Evolutionary conservation across 2,888 invertebrate genomes (phyloP), one percentile per base, ranked within the genome.

Genomic region (Serripes groenlandicus): DNA sequence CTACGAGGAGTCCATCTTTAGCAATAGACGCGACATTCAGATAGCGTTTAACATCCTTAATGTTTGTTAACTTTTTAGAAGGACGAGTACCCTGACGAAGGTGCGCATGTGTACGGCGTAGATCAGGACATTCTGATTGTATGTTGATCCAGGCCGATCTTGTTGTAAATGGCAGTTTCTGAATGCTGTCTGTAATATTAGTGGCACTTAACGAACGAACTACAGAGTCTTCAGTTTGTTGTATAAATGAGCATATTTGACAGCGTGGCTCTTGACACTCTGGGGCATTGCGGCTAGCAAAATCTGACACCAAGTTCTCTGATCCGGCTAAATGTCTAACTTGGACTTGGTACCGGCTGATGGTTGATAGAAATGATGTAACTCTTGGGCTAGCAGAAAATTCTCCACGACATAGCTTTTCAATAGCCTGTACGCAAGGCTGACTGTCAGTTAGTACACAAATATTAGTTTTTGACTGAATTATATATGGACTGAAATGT

Each of bases 61-160:
- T n/a, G n/a, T n/a, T n/a, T n/a, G n/a, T n/a, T n/a, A n/a, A n/a
- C n/a, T n/a, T n/a, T n/a, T n/a, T n/a, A n/a, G n/a, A n/a, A n/a
- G n/a, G n/a, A n/a, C 84, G 28, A 0, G 90, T 89, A 18, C 89
- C 87, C 37, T 89, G 89, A 30, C 58, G 72, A 1, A 89, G 74
- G 52, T 87, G 88, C 18, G 89, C 88, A 58, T 83, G 78, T 2
- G 83, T 83, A 3, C 86, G 77, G 3, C 89, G 58, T 9, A 90
- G 70, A 60, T 91, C 90, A 28, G 87, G 72, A 60, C 89, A 90
- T 35, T 80, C 75, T 3, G 78, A 58, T 23, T 90, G 89, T 15
- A 86, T 81, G 21, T 62, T 49, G 11, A 68, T 30, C 86, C 86
- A 89, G 0, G 86, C 83, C 3, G 89, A 77, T 32, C 90, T 56